Base-by-base conservation (phyloP, 1,140 invertebrate species). In the Bathynomus jamesi region DNA sequence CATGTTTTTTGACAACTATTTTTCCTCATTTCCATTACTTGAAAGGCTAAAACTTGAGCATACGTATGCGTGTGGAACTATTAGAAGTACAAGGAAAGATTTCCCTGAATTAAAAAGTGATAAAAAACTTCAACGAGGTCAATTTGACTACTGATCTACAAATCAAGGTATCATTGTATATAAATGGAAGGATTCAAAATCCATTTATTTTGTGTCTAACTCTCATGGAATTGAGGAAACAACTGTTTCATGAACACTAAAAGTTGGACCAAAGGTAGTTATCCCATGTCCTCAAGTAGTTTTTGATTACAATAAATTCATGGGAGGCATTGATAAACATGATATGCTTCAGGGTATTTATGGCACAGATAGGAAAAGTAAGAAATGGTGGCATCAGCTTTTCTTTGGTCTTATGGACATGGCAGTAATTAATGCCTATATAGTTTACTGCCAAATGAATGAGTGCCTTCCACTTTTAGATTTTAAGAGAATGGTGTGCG, bases 1-100 rank as follows among this genome's bases (percentile, higher is more conserved):
- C 81, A 75, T 83, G 24, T 79, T 76, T 76, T 82, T 82, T 78
- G 82, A 84, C 70, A 83, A 83, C 79, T 83, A 76, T 81, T 83
- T 83, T 76, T 79, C 78, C 69, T 78, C 77, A 69, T 73, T 82
- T 68, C 67, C 70, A 63, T 69, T 83, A 11, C 65, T 83, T 73
- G 61, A 80, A 31, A 73, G 79, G 46, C 76, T 83, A 61, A 75
- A 80, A 76, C 63, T 76, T 64, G 79, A 81, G 62, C 63, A 75
- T 28, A 81, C 82, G 71, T 79, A 77, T 72, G 76, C 80, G 32
- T 82, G 79, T 76, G 81, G 80, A 64, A 83, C 82, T 60, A 78
- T 84, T 27, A 74, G 78, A 72, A 71, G 69, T 65, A 79, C 79
- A 76, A 76, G 77, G 71, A 67, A 70, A 60, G 67, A 71, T 31